Evolutionary conservation across 2,797 vertebrate genomes (phyloP).

Genomic region (Labeo calbasu): DNA sequence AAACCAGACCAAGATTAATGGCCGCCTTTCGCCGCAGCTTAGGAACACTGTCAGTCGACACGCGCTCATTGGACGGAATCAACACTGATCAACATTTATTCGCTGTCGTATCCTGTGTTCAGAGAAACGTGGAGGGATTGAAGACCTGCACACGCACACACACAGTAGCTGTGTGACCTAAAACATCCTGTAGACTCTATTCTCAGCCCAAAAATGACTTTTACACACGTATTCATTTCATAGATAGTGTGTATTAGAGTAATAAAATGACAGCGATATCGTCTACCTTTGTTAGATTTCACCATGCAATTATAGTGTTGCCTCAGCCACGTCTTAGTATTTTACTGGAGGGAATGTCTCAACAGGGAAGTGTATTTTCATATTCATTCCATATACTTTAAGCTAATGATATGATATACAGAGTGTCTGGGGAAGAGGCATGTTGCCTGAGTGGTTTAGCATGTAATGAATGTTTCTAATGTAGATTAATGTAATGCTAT

Average conservation of each 20-base stretch:
- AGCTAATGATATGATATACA: slow-evolving; percentile 39
- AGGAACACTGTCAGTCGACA: slow-evolving; percentile 97
- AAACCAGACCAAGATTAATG: slow-evolving; percentile 99
- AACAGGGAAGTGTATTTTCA: slow-evolving; percentile 40
- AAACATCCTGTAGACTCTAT: slow-evolving; percentile 13
- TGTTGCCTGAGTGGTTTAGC: slow-evolving; percentile 73
- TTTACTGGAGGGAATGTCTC: slow-evolving; percentile 40
- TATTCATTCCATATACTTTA: slow-evolving; percentile 44
- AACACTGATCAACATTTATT: slow-evolving; percentile 99
- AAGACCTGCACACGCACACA: background rate
- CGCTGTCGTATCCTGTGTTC: slow-evolving; percentile 70
- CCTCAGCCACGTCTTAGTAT: slow-evolving; percentile 39
- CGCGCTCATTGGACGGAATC: slow-evolving; percentile 94
- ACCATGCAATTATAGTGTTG: slow-evolving; percentile 36
- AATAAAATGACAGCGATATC: slow-evolving; percentile 35
- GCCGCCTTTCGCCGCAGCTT: slow-evolving; percentile 95
- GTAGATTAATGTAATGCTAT: slow-evolving; percentile 78
- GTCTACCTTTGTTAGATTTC: slow-evolving; percentile 44
- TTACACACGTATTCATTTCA: slow-evolving; percentile 7
- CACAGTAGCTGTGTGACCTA: background rate
- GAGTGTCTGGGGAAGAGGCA: slow-evolving; percentile 74
- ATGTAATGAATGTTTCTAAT: slow-evolving; percentile 82
- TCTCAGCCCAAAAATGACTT: background rate
- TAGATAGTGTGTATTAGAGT: slow-evolving; percentile 14
- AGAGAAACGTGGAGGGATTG: slow-evolving; percentile 16